These are phyloP conservation scores for Drosophila saltans DNA, from an alignment of 1,140 invertebrate genomes.

Conservation along the genomic window DNA sequence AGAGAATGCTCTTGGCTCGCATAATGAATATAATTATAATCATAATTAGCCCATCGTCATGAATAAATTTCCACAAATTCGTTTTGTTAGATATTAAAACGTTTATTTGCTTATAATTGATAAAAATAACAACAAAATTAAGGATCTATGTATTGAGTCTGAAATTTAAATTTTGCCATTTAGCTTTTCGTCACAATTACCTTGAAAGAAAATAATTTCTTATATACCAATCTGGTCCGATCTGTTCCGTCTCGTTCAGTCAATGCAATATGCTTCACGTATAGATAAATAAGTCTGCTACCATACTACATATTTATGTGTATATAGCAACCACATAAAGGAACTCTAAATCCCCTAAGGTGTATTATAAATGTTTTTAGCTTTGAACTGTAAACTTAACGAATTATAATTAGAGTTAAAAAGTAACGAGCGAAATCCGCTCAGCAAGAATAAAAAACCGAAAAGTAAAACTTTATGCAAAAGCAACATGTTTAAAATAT, in stretches of 20 bases:
- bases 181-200: slow-evolving; percentile 41
- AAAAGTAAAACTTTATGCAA: slow-evolving; percentile 49
- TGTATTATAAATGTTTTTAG: slow-evolving; percentile 70
- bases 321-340: not conserved
- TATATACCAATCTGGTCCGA: too few relatives aligned
- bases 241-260: not conserved
- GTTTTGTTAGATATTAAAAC: slow-evolving; percentile 72
- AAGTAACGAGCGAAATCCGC: not conserved
- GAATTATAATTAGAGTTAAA: slow-evolving; percentile 8
- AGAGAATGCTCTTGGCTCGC: slow-evolving; percentile 21
- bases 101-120: slow-evolving; percentile 50
- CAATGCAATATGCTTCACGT: slow-evolving; percentile 36
- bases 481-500: not conserved
- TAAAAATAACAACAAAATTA: not conserved
- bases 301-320: not conserved
- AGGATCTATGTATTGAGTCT: too few relatives aligned
- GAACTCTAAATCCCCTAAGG: slow-evolving; percentile 34
- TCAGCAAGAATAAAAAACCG: not conserved
- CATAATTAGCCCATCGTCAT: slow-evolving; percentile 39
- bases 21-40: slow-evolving; percentile 62
- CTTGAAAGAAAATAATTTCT: too few relatives aligned
- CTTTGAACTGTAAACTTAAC: slow-evolving; percentile 24
- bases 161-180: not conserved
- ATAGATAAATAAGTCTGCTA: slow-evolving; percentile 55
- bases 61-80: slow-evolving; percentile 67